Base-by-base conservation (phyloP, 2,797 vertebrate genomes). In the Borostomias antarcticus region DNA sequence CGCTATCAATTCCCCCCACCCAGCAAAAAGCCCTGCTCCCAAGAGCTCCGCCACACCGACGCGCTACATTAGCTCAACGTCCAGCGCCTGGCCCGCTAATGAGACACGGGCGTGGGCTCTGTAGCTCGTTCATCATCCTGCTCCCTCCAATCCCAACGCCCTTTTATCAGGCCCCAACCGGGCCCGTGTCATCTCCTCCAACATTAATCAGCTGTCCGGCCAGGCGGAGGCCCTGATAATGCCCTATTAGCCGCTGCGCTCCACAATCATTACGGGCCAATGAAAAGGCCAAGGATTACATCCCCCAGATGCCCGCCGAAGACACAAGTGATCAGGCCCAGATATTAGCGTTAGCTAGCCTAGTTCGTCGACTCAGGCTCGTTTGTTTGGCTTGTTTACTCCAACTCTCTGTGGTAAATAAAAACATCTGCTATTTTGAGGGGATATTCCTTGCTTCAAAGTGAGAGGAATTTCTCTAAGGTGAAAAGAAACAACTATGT, bases 61-160 rank as follows among this genome's bases (percentile, higher is more conserved):
- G 70, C 72, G 82, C 82, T 83, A 85, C 86, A 88, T 87, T 87
- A 87, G 76, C 76, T 73, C 74, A 70, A 74, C 72, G 32, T 68
- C 74, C 83, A 74, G 77, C 77, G 64, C 75, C 69, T 50, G 62
- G 66, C 54, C 15, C 25, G 54, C 82, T 88, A 88, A 88, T 87
- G 85, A 82, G 85, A 87, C 87, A 81, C 73, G 72, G 76, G 70
- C 76, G 45, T 67, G 68, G 64, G 71, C 72, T 70, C 70, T 69
- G 67, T 64, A 78, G 72, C 82, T 81, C 83, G 28, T 90, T 88
- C 79, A 88, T 91, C 87, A 88, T 90, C 78, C 86, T 85, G 83
- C 83, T 76, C 65, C 64, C 70, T 83, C 76, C 81, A 80, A 84
- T 85, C 73, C 65, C 76, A 56, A 47, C 47, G 57, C 57, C 73